Conservation (phyloP, 2,797 vertebrate species). For the Eulemur rubriventer region DNA sequence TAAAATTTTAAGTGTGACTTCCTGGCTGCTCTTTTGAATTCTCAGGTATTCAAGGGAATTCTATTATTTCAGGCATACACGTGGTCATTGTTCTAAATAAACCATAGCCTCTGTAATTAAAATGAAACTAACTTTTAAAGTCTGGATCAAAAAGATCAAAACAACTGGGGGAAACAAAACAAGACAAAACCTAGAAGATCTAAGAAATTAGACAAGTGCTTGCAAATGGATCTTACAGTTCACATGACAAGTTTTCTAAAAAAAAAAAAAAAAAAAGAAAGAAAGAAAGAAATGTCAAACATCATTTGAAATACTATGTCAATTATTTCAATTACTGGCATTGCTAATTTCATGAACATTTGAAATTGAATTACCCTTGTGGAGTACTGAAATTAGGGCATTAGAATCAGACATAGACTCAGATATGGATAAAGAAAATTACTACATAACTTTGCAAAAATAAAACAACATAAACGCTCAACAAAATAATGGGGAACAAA, state of each 20-base stretch:
- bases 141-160: background rate
- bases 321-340: background rate
- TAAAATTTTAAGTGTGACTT: conserved; percentile 19
- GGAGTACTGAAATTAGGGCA: background rate
- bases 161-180: background rate
- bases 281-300: background rate
- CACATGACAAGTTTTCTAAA: background rate
- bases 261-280: background rate
- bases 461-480: background rate
- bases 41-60: conserved; percentile 19
- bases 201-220: background rate
- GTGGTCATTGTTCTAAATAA: conserved; percentile 35
- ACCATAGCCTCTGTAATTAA: background rate
- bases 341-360: background rate
- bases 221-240: background rate
- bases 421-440: background rate
- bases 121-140: conserved; percentile 12
- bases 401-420: background rate
- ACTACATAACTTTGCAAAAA: background rate
- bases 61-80: background rate
- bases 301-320: background rate
- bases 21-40: conserved; percentile 27
- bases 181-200: background rate
- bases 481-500: background rate
- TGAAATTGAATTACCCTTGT: background rate